Evolutionary conservation across 2,113 vertebrate genomes (phyloP), one percentile per base, ranked within the genome.

Genomic region (Notechis scutatus): DNA sequence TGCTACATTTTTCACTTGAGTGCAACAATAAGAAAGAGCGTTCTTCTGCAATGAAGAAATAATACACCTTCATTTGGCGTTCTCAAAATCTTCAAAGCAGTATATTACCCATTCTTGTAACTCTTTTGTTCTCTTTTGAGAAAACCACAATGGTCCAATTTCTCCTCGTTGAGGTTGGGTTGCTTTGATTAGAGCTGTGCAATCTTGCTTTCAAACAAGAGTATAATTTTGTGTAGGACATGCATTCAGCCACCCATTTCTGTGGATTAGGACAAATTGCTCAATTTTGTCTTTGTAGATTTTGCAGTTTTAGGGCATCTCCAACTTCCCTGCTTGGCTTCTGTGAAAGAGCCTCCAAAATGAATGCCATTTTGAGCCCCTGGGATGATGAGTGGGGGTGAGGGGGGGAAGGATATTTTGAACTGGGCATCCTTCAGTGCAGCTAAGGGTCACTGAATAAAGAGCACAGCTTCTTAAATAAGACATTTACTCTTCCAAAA

Each of bases 241-340:
- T 64, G 93, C 92, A 91, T 96, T 94, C 94, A 91, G 94, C 93
- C 91, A 93, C 95, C 96, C 94, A 95, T 95, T 94, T 96, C 95
- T 91, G 89, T 95, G 96, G 97, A 97, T 98, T 97, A 94, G 95
- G 96, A 95, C 94, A 97, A 97, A 97, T 97, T 96, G 97, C 95
- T 95, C 97, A 96, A 97, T 97, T 97, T 97, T 93, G 94, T 94
- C 94, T 96, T 94, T 96, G 96, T 91, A 93, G 74, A 86, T 95
- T 85, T 20, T 89, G 91, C 92, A 95, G 74, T 94, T 97, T 97
- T 94, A 95, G 64, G 95, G 95, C 93, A 96, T 97, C 74, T 81
- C 97, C 97, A 95, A 89, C 87, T 94, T 91, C 95, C 90, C 94
- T 94, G 93, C 64, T 94, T 45, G 23, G 54, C 3, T 20, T 92